Conservation (phyloP, 1,140 invertebrate genomes). For the Camponotus floridanus region DNA sequence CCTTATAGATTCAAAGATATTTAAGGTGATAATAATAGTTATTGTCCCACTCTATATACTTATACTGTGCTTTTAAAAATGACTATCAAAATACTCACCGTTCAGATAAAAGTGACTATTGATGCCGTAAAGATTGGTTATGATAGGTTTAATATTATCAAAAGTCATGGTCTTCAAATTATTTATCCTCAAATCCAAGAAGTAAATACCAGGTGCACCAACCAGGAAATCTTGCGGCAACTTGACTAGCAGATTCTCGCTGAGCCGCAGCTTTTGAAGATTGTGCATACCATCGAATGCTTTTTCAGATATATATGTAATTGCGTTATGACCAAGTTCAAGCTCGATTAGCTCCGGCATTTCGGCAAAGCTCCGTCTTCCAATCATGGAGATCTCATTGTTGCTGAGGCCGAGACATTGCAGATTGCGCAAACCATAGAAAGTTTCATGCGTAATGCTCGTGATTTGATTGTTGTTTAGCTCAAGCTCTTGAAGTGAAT, state of each 20-base stretch:
- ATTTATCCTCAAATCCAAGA: constrained; percentile 91
- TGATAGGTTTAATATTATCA: constrained; percentile 90
- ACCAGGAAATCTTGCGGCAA: constrained; percentile 89
- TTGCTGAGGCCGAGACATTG: constrained; percentile 89
- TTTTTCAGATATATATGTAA: constrained; percentile 89
- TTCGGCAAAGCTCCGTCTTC: constrained; percentile 91
- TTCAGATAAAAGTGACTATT: constrained; percentile 91
- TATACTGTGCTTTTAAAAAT: not conserved
- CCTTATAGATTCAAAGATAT: too few species aligned
- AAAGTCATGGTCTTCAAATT: constrained; percentile 90
- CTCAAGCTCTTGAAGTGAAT: constrained; percentile 89
- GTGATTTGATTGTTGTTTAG: constrained; percentile 90
- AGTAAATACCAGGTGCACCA: constrained; percentile 88
- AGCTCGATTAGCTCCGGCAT: constrained; percentile 90
- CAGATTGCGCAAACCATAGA: constrained; percentile 89
- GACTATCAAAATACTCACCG: constrained; percentile 88
- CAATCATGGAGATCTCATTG: constrained; percentile 91
- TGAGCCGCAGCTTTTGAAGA: constrained; percentile 89
- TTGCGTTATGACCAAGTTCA: constrained; percentile 90
- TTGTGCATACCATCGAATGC: constrained; percentile 91
- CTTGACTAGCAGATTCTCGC: constrained; percentile 90
- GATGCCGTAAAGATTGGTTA: constrained; percentile 91
- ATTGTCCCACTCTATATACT: too few species aligned
- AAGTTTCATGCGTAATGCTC: constrained; percentile 90
- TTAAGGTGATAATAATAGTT: too few species aligned